A percentile compares a stretch with the other conserved stretches of the same genome.
Conservation (phyloP, 2,888 invertebrate genomes). For the Liposcelis brunnea region DNA sequence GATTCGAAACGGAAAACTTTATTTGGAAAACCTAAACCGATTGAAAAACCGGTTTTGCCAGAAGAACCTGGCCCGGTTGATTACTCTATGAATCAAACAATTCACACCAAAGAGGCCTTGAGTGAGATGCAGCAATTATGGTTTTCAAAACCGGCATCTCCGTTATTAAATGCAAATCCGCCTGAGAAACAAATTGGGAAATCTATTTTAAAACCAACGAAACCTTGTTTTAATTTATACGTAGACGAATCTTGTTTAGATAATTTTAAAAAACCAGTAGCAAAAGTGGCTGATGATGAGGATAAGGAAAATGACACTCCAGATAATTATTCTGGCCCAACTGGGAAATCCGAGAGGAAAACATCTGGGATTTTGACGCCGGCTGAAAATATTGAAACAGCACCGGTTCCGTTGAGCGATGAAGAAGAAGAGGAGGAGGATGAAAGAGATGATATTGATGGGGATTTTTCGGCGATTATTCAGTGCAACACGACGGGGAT, state of each 20-base stretch:
- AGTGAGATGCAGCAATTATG: constrained; percentile 45
- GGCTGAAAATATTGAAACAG: background rate
- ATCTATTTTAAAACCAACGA: background rate
- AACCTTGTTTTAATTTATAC: background rate
- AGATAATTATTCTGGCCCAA: constrained; percentile 22
- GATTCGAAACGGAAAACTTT: constrained; percentile 14
- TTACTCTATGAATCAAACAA: constrained; percentile 26
- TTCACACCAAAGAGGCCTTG: constrained; percentile 51
- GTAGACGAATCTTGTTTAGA: background rate
- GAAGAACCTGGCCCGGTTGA: constrained; percentile 22
- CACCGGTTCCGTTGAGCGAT: background rate
- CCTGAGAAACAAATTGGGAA: background rate
- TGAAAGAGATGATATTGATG: background rate
- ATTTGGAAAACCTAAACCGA: too few species aligned
- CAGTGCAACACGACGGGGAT: constrained; percentile 1
- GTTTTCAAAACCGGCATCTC: constrained; percentile 22
- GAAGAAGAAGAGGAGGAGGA: background rate
- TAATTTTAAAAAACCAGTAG: background rate
- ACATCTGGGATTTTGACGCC: background rate
- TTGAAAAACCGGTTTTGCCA: too few species aligned
- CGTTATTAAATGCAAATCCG: background rate
- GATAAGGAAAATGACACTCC: constrained; percentile 25
- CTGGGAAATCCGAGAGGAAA: background rate
- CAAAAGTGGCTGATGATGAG: constrained; percentile 19
- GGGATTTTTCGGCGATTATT: background rate